Evolutionary conservation across 2,797 vertebrate species (phyloP).

Genomic region (Darevskia nairensis): DNA sequence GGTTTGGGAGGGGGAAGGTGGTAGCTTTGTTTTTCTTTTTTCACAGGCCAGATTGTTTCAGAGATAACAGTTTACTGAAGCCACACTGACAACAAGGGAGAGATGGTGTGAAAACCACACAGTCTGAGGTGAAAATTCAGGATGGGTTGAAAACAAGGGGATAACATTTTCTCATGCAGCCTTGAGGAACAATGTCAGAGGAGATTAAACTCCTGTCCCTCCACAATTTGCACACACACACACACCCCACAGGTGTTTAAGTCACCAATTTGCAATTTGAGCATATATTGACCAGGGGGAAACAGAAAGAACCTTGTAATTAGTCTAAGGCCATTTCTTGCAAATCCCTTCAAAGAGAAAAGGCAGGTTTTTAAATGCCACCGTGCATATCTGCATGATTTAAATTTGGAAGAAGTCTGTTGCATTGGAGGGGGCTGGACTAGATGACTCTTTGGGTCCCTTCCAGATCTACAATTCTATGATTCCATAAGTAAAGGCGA

Average conservation of each 20-base stretch:
- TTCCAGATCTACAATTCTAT: too few relatives aligned
- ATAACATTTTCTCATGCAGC: conserved; percentile 17
- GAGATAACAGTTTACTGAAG: background rate
- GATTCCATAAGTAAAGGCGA: background rate
- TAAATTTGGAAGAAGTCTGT: background rate
- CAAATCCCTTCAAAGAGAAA: background rate
- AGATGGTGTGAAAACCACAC: conserved; percentile 63
- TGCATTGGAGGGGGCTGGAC: too few relatives aligned
- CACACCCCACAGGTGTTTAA: background rate
- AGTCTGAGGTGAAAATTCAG: conserved; percentile 5
- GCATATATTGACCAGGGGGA: background rate
- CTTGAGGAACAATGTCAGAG: conserved; percentile 12
- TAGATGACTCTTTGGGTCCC: too few relatives aligned
- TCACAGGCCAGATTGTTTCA: conserved; percentile 30
- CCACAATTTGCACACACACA: background rate
- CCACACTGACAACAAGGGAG: background rate
- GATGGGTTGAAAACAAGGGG: background rate
- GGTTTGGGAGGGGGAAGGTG: conserved; percentile 58
- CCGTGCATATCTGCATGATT: background rate
- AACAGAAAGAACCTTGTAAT: background rate
- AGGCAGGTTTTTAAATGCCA: background rate
- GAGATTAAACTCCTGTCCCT: conserved; percentile 11
- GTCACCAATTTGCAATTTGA: background rate
- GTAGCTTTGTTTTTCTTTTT: conserved; percentile 66
- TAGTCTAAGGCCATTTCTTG: background rate